phyloP scores from a whole-genome alignment of 2,797 vertebrate genomes.

The Ambastaia sidthimunki region DNA sequence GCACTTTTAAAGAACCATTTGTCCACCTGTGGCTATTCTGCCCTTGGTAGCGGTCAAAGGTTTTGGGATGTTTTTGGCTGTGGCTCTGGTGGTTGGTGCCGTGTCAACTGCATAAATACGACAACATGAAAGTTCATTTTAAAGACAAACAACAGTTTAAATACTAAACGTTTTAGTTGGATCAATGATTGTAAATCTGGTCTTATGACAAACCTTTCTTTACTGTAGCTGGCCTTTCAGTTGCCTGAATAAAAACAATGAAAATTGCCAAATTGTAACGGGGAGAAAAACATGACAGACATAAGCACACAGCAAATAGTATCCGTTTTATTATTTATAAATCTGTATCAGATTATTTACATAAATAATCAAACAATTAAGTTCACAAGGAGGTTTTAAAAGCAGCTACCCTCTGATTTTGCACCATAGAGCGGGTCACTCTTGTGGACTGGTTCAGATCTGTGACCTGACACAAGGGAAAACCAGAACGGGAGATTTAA shows the following conservation, averaged over 20 bases:
- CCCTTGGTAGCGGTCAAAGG: slow-evolving; percentile 12
- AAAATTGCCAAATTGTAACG: background rate
- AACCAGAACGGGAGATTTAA: background rate
- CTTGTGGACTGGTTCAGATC: slow-evolving; percentile 61
- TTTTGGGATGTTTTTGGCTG: slow-evolving; percentile 12
- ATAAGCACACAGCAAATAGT: background rate
- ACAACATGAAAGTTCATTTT: background rate
- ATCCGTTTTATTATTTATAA: background rate
- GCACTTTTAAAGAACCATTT: background rate
- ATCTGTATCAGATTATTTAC: background rate
- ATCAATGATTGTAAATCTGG: background rate
- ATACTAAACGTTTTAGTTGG: background rate
- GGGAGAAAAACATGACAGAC: background rate
- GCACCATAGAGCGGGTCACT: slow-evolving; percentile 80
- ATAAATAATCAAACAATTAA: background rate
- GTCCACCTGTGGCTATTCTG: slow-evolving; percentile 63
- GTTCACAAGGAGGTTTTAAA: too few species aligned
- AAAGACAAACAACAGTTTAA: background rate
- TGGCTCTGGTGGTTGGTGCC: slow-evolving; percentile 51
- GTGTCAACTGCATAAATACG: slow-evolving; percentile 40
- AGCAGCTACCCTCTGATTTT: slow-evolving; percentile 53
- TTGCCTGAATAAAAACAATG: slow-evolving; percentile 18
- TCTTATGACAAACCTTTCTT: slow-evolving; percentile 57
- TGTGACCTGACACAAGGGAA: slow-evolving; percentile 58
- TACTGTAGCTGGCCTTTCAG: slow-evolving; percentile 42